Evolutionary conservation across 2,888 invertebrate genomes (phyloP), one percentile per base, ranked within the genome.

Genomic region (Eumacrocentrus americanus): DNA sequence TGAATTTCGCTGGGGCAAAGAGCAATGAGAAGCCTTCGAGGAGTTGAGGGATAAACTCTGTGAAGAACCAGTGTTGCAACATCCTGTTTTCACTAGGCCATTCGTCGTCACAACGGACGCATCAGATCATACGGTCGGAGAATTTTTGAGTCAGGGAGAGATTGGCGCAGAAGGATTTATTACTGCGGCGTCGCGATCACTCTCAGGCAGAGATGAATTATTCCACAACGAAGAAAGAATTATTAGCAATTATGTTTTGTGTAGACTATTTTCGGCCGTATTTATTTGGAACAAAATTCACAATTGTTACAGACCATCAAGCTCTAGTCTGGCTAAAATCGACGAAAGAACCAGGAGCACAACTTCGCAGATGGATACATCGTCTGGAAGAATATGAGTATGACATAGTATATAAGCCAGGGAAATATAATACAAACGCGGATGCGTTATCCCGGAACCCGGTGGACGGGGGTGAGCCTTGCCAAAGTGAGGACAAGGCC

Each of bases 331-430:
- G 74, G 74, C 62, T 77, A 1, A 58, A 74, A 7, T 12, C 3
- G 3, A 12, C 12, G 9, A 42, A 11, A 14, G 14, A 42, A 7
- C 14, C 42, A 42, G 9, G 12, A 3, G 9, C 18, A 5, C 12
- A 14, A 51, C 56, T 76, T 2, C 76, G 73, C 7, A 63, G 73
- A 56, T 78, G 74, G 74, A 48, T 20, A 74, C 68, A 52, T 66
- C 4, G 9, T 4, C 29, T 29, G 9, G 29, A 4, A 6, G 29
- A 29, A 29, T 29, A 29, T 9, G 29, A 75, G 23, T 73, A 71
- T 40, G 58, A 69, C 5, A 67, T 72, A 4, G 38, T 68, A 22
- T 71, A 72, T 63, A 48, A 72, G 3, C 35, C 61, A 5, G 70
- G 72, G 6, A 62, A 42, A 3, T 50, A 12, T 1, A 69, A 72